Conservation (phyloP, 2,113 vertebrate species). For the Smithornis capensis region DNA sequence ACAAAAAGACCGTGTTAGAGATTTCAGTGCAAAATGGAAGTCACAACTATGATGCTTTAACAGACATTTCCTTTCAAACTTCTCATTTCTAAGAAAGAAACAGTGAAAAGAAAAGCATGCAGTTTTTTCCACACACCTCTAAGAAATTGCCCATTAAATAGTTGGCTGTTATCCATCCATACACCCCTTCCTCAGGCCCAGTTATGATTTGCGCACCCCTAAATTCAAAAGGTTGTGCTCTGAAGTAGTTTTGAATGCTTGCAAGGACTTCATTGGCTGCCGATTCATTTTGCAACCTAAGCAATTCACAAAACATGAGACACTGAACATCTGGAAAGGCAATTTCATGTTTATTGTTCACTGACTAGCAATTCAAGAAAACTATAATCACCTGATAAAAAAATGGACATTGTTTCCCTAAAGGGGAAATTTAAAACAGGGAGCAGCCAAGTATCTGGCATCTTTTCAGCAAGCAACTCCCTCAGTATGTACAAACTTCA, state of each 20-base stretch:
- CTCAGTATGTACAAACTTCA: not conserved
- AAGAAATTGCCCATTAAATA: constrained; percentile 94
- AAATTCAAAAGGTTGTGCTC: constrained; percentile 85
- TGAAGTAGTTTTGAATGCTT: constrained; percentile 82
- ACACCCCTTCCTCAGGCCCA: constrained; percentile 91
- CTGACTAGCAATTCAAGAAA: not conserved
- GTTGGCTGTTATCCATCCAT: constrained; percentile 98
- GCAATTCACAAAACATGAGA: constrained; percentile 73
- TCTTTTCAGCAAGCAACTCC: not conserved
- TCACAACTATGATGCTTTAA: not conserved
- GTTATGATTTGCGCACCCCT: constrained; percentile 90
- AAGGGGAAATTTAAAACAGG: not conserved
- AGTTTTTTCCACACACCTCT: constrained; percentile 82
- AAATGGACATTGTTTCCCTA: not conserved
- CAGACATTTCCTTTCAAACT: not conserved
- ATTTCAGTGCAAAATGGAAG: not conserved
- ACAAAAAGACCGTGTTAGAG: not conserved
- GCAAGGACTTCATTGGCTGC: constrained; percentile 79
- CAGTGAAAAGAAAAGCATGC: constrained; percentile 67
- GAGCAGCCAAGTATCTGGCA: not conserved
- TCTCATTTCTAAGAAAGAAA: constrained; percentile 21
- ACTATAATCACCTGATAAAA: not conserved
- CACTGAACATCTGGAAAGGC: constrained; percentile 60
- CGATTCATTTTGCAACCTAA: constrained; percentile 80
- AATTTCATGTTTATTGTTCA: not conserved